A percentile compares a stretch with the other conserved stretches of the same genome.
phyloP scores from a whole-genome alignment of 2,797 vertebrate genomes.

The Pterois miles region DNA sequence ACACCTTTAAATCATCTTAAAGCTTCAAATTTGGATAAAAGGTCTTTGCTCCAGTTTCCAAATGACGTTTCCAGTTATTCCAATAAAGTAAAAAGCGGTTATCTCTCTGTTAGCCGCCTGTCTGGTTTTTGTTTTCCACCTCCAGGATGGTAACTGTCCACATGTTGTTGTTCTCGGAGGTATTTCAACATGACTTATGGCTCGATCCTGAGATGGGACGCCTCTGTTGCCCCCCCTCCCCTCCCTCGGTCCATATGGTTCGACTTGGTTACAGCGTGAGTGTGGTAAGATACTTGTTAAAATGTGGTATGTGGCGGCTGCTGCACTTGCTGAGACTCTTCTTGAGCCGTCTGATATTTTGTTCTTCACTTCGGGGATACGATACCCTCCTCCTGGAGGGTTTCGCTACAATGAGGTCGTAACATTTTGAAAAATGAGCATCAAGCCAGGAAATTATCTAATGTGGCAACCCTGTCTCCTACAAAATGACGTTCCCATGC shows the following conservation, averaged over 20 bases:
- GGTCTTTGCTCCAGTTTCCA: background rate
- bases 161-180: slow-evolving; percentile 82
- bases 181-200: slow-evolving; percentile 86
- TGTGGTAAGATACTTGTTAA: slow-evolving; percentile 88
- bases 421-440: slow-evolving; percentile 36
- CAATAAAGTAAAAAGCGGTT: slow-evolving; percentile 22
- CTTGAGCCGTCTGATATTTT: slow-evolving; percentile 73
- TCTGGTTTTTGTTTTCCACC: slow-evolving; percentile 70
- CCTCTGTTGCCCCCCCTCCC: slow-evolving; percentile 25
- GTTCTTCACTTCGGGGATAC: slow-evolving; percentile 32
- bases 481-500: background rate
- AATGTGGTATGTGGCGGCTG: slow-evolving; percentile 84
- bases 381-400: slow-evolving; percentile 24
- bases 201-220: slow-evolving; percentile 73
- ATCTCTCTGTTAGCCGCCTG: slow-evolving; percentile 52
- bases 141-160: slow-evolving; percentile 76
- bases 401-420: slow-evolving; percentile 33
- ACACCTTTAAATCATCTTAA: background rate
- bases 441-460: slow-evolving; percentile 4
- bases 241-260: slow-evolving; percentile 86
- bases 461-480: background rate
- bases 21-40: background rate
- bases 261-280: slow-evolving; percentile 89
- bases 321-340: slow-evolving; percentile 80
- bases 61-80: background rate